Conservation (phyloP, 2,888 invertebrate genomes). For the Ernsta delagoae region DNA sequence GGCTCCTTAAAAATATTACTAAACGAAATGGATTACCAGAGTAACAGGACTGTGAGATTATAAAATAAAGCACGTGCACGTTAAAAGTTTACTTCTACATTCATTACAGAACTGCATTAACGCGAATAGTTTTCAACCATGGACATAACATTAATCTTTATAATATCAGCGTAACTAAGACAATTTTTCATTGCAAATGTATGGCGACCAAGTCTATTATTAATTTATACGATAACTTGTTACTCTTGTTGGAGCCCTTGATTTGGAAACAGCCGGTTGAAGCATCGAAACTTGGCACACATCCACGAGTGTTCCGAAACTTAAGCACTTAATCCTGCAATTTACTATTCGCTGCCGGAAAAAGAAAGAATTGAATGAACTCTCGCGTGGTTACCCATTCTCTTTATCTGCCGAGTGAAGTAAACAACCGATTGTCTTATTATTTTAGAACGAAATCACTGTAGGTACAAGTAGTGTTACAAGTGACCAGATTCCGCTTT, state of each 20-base stretch:
- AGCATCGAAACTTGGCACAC: conserved; percentile 31
- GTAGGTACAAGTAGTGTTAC: not conserved
- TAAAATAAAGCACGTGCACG: too few relatives aligned
- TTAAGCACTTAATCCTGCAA: conserved; percentile 36
- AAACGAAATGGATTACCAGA: conserved; percentile 31
- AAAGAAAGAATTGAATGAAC: conserved; percentile 30
- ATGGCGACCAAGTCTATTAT: conserved; percentile 2
- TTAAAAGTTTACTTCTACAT: too few relatives aligned
- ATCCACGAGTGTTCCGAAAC: conserved; percentile 34
- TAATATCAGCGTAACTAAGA: not conserved
- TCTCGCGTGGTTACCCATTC: conserved; percentile 13
- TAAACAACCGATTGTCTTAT: conserved; percentile 1
- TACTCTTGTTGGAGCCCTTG: conserved; percentile 29
- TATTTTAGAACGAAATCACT: not conserved
- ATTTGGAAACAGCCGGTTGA: conserved; percentile 30
- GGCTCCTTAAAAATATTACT: conserved; percentile 6
- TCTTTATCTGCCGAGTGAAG: not conserved
- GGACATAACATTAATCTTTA: too few relatives aligned
- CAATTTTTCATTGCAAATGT: not conserved
- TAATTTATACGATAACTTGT: conserved; percentile 34
- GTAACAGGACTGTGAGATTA: too few relatives aligned
- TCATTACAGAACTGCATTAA: too few relatives aligned
- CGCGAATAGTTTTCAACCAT: too few relatives aligned
- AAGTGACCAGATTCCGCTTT: not conserved
- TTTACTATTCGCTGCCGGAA: conserved; percentile 29